A percentile compares a stretch with the other conserved stretches of the same genome.
phyloP scores from a whole-genome alignment of 2,888 invertebrate species.

The Acronicta alni region DNA sequence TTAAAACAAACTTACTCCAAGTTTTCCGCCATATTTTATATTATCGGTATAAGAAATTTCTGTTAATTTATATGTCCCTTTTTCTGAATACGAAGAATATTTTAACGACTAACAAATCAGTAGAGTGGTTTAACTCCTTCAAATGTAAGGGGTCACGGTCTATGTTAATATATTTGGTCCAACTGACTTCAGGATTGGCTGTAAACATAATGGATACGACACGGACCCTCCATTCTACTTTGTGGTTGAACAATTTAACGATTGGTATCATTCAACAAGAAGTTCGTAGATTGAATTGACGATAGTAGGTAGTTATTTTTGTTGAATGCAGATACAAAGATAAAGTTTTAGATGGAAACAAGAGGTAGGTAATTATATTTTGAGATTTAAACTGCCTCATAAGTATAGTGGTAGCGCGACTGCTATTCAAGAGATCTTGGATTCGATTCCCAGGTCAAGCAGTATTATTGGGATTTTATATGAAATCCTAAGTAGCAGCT shows the following conservation, averaged over 20 bases:
- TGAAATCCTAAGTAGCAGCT: no score
- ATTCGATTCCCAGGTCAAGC: no score
- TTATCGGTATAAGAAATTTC: not conserved
- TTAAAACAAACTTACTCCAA: conserved; percentile 7
- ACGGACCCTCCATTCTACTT: conserved; percentile 11
- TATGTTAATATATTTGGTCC: conserved; percentile 29
- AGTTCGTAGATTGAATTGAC: not conserved
- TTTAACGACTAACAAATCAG: conserved; percentile 17
- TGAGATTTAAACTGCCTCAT: no score
- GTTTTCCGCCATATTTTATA: conserved; percentile 6
- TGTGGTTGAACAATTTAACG: conserved; percentile 9
- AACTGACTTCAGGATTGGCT: conserved; percentile 24
- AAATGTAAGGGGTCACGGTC: conserved; percentile 29
- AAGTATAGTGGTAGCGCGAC: no score
- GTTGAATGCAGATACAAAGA: no score
- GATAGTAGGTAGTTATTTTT: no score
- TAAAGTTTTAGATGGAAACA: no score
- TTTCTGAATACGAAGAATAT: not conserved
- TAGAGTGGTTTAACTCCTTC: conserved; percentile 4
- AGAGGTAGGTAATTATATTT: no score
- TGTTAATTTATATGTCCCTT: not conserved
- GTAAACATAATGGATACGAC: conserved; percentile 40
- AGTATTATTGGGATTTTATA: no score
- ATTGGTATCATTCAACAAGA: conserved; percentile 12
- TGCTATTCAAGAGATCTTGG: no score